phyloP scores from a whole-genome alignment of 2,113 vertebrate genomes.

The Anas platyrhynchos region DNA sequence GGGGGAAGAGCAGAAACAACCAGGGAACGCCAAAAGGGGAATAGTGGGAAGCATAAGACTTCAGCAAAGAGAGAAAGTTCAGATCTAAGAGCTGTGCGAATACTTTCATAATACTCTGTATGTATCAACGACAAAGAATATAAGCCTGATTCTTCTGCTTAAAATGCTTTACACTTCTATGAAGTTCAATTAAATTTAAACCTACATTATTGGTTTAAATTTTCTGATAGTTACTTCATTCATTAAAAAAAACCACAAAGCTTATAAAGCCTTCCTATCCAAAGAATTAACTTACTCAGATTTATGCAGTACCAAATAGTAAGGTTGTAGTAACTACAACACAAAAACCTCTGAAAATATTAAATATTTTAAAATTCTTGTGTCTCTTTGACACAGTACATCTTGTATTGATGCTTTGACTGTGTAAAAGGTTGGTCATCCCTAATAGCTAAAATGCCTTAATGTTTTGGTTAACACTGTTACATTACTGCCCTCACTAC shows the following conservation, averaged over 20 bases:
- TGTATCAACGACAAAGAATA: not conserved
- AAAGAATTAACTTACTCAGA: not conserved
- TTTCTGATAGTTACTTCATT: not conserved
- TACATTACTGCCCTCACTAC: not conserved
- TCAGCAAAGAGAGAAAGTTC: not conserved
- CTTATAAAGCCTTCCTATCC: not conserved
- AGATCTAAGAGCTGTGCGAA: not conserved
- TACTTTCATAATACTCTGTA: not conserved
- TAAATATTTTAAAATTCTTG: not conserved
- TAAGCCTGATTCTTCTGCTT: not conserved
- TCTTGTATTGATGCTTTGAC: not conserved
- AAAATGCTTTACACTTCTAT: not conserved
- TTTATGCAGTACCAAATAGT: not conserved
- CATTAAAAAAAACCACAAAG: not conserved
- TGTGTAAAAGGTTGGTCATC: not conserved
- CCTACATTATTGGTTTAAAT: not conserved
- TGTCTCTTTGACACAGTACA: not conserved
- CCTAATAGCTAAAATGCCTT: not conserved
- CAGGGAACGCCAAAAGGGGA: not conserved
- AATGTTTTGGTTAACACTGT: not conserved
- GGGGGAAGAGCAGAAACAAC: not conserved
- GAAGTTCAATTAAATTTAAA: not conserved
- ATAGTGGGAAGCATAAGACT: not conserved
- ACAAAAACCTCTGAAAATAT: not conserved
- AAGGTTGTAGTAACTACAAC: not conserved